A percentile compares a stretch with the other conserved stretches of the same genome.
phyloP scores from a whole-genome alignment of 53 echinoderm and acorn worm species.

The Glandiceps talaboti region DNA sequence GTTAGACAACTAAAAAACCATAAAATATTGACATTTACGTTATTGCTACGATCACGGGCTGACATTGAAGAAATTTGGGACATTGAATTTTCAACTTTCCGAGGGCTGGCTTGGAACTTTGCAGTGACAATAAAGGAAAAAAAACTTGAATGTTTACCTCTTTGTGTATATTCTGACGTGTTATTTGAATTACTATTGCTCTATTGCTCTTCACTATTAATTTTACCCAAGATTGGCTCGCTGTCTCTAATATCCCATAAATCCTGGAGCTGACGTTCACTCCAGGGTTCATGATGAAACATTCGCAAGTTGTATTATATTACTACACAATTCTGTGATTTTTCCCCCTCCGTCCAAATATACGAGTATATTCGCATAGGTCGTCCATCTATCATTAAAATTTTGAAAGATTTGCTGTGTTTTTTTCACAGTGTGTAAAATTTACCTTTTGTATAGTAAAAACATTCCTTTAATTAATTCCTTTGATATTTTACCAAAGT shows the following conservation, averaged over 20 bases:
- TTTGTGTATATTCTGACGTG: background rate
- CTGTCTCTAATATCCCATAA: no score
- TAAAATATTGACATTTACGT: background rate
- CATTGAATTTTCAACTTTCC: background rate
- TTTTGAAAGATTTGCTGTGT: background rate
- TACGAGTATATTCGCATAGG: background rate
- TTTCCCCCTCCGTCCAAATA: background rate
- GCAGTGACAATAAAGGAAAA: background rate
- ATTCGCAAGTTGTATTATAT: no score
- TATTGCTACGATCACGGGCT: background rate
- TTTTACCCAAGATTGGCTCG: no score
- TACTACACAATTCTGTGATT: no score
- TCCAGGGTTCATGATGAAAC: no score
- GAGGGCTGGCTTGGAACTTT: background rate
- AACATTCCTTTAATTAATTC: no score
- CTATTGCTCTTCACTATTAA: no score
- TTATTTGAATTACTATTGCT: background rate
- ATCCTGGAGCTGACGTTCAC: no score
- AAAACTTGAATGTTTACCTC: background rate
- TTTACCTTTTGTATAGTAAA: background rate
- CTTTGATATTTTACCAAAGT: no score
- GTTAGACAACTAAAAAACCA: constrained; percentile 51
- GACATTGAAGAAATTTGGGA: background rate
- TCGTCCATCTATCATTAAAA: background rate
- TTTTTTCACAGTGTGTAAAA: background rate